These are phyloP conservation scores for Enteromius fasciolatus DNA, from an alignment of 2,797 vertebrate species.

Conservation along the genomic window DNA sequence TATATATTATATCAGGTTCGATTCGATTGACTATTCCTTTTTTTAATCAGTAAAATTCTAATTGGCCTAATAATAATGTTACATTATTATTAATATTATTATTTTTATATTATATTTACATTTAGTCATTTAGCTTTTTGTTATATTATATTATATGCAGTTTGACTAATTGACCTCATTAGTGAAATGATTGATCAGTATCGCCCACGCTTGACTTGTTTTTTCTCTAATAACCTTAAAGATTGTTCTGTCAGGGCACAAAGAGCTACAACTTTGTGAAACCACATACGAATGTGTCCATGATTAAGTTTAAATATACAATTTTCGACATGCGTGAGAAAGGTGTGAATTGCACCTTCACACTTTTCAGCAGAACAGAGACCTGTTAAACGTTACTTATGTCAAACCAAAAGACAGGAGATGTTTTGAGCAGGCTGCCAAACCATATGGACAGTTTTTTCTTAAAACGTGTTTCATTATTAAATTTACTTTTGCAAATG, in stretches of 20 bases:
- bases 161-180: background rate
- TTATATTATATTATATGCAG: background rate
- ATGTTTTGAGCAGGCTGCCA: slow-evolving; percentile 41
- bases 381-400: slow-evolving; percentile 54
- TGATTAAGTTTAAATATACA: slow-evolving; percentile 38
- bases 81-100: too few relatives aligned
- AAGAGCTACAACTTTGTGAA: slow-evolving; percentile 29
- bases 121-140: too few relatives aligned
- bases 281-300: slow-evolving; percentile 9
- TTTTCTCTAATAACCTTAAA: background rate
- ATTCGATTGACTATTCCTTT: too few relatives aligned
- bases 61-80: too few relatives aligned
- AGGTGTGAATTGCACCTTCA: slow-evolving; percentile 58
- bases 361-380: slow-evolving; percentile 42
- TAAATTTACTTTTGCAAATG: slow-evolving; percentile 45
- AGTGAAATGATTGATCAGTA: background rate
- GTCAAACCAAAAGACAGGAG: slow-evolving; percentile 37
- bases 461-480: slow-evolving; percentile 45
- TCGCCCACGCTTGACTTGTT: background rate
- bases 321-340: slow-evolving; percentile 40
- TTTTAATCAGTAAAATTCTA: too few relatives aligned
- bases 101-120: background rate
- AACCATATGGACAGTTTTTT: slow-evolving; percentile 53
- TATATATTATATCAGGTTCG: too few relatives aligned
- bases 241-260: background rate